These are phyloP conservation scores for Coendou prehensilis DNA, from an alignment of 2,797 vertebrate species.

Conservation along the genomic window DNA sequence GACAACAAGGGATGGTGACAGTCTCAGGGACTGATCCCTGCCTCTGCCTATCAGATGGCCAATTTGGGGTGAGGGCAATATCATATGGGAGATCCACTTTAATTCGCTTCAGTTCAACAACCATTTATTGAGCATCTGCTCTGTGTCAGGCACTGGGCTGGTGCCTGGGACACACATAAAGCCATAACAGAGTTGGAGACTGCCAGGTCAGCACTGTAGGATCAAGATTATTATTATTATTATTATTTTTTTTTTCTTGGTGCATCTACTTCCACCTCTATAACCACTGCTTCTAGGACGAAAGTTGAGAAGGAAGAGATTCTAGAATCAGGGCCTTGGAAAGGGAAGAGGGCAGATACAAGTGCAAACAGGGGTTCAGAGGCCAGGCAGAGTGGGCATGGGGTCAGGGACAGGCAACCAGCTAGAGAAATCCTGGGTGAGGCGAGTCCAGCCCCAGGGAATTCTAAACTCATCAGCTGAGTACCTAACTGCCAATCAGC, in stretches of 20 bases:
- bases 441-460: not conserved
- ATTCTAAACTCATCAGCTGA: conserved; percentile 31
- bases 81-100: not conserved
- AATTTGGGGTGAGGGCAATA: not conserved
- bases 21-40: conserved; percentile 71
- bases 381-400: not conserved
- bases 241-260: not conserved
- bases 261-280: conserved; percentile 60
- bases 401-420: not conserved
- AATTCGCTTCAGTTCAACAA: conserved; percentile 31
- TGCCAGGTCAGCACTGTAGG: conserved; percentile 43
- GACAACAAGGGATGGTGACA: not conserved
- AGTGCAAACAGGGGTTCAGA: not conserved
- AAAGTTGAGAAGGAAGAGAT: conserved; percentile 14
- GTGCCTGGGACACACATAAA: conserved; percentile 43
- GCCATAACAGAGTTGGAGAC: conserved; percentile 69
- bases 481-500: conserved; percentile 83
- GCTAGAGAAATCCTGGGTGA: not conserved
- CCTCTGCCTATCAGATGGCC: conserved; percentile 52
- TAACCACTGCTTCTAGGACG: conserved; percentile 17
- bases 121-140: conserved; percentile 52
- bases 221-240: not conserved
- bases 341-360: not conserved
- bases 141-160: not conserved
- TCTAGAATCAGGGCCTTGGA: not conserved